These are phyloP conservation scores for Centruroides sculpturatus DNA, from an alignment of 1,140 invertebrate species.

Conservation along the genomic window DNA sequence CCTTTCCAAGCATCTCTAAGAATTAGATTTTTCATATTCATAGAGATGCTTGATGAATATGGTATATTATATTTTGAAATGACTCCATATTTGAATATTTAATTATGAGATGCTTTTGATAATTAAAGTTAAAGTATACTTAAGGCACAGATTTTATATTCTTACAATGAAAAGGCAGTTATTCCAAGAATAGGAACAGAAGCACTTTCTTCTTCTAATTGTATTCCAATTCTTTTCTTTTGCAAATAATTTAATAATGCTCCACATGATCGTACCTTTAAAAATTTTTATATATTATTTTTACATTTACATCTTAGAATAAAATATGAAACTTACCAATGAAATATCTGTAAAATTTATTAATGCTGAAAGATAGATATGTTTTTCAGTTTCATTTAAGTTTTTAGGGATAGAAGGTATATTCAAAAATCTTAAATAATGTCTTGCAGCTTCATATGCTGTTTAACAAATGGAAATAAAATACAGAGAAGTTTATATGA, in stretches of 20 bases:
- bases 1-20: too few species aligned
- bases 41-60: too few species aligned
- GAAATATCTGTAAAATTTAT: constrained; percentile 47
- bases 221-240: constrained; percentile 44
- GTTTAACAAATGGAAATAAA: constrained; percentile 27
- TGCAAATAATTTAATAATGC: constrained; percentile 56
- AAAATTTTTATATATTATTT: not conserved
- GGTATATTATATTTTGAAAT: too few species aligned
- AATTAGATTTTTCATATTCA: too few species aligned
- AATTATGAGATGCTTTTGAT: too few species aligned
- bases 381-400: constrained; percentile 40
- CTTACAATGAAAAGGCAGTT: constrained; percentile 47
- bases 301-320: not conserved
- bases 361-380: constrained; percentile 46
- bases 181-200: constrained; percentile 42
- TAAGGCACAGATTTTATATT: not conserved
- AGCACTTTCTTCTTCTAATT: constrained; percentile 31
- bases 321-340: constrained; percentile 22
- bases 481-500: not conserved
- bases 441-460: constrained; percentile 46
- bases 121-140: too few species aligned
- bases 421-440: constrained; percentile 41
- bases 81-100: too few species aligned
- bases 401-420: constrained; percentile 42
- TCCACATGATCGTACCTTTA: constrained; percentile 49